Base-by-base conservation (phyloP, 2,113 vertebrate species). In the Amblyopsis rosae region DNA sequence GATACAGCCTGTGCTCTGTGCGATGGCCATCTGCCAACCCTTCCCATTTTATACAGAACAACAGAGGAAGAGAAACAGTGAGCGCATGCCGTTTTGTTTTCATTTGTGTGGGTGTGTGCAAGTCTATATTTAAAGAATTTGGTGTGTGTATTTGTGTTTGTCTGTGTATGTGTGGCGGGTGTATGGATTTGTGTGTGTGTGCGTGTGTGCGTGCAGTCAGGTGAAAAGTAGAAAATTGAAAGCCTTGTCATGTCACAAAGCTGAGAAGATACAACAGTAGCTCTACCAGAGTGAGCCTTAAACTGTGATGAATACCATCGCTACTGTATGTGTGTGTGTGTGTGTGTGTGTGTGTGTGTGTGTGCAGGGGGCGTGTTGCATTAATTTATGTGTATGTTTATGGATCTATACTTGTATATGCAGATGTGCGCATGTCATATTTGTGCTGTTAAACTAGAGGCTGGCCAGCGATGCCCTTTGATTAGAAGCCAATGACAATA, bases 221-320 rank as follows among this genome's bases (percentile, higher is more conserved):
- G 81, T 87, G 80, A 83, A 66, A 66, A 82, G 51, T 33, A 50
- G 60, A 80, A 85, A 88, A 88, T 76, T 85, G 74, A 86, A 85
- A 83, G 75, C 32, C 67, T 64, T 78, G 80, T 85, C 76, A 69
- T 51, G 75, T 79, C 75, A 83, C 45, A 80, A 85, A 77, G 41
- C 63, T 81, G 83, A 82, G 81, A 71, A 77, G 79, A 80, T 76
- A 84, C 68, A 58, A 57, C 50, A 77, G 64, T 6, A 77, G 63
- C 51, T 81, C 67, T 64, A 67, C 49, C 13, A 51, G 9, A 51
- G 49, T 49, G 70, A 75, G 69, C 56, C 68, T 75, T 69, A 67
- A 77, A 67, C 66, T 79, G 50, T 69, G 70, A 79, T 65, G 70
- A 77, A 66, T 70, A 58, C 26, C 19, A 26, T 26, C 26, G 26